Evolutionary conservation across 2,113 vertebrate species (phyloP), one percentile per base, ranked within the genome.

Genomic region (Panthera leo): DNA sequence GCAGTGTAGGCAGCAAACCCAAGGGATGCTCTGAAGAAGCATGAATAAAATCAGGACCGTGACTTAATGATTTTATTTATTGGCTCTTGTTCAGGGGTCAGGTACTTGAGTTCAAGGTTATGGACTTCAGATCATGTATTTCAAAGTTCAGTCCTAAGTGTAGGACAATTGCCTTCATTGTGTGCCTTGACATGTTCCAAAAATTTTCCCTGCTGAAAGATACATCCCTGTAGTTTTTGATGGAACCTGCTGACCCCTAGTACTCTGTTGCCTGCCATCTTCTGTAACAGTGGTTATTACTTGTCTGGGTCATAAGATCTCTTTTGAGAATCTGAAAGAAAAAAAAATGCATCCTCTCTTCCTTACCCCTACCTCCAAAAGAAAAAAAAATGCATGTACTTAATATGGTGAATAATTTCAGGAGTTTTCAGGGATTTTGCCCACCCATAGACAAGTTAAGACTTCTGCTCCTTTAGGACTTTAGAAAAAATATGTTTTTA

Each of bases 121-220:
- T 36, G 19, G 53, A 68, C 84, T 96, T 96, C 85, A 86, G 23
- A 79, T 94, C 1, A 85, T 96, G 96, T 94, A 89, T 96, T 97
- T 94, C 73, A 87, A 92, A 94, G 48, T 90, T 94, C 27, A 19
- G 1, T 88, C 71, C 36, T 97, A 95, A 91, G 12, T 61, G 14
- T 87, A 85, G n/a, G 75, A 65, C 65, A 91, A 71, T 67, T 92
- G 34, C n/a, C 79, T 95, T 42, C 36, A 48, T 19, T 90, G 45
- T 73, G 11, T 96, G 61, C 85, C 71, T 68, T 94, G 55, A 79
- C 19, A 45, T 63, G 36, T 86, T 71, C n/a, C 39, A 31, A 86
- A 94, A 86, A 1, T 51, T 13, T 71, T 45, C 65, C 31, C 70
- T 82, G 70, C 61, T 95, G 48, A 76, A 97, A 92, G 95, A 45